Evolutionary conservation across 2,113 vertebrate genomes (phyloP), one percentile per base, ranked within the genome.

Genomic region (Aldabrachelys gigantea): DNA sequence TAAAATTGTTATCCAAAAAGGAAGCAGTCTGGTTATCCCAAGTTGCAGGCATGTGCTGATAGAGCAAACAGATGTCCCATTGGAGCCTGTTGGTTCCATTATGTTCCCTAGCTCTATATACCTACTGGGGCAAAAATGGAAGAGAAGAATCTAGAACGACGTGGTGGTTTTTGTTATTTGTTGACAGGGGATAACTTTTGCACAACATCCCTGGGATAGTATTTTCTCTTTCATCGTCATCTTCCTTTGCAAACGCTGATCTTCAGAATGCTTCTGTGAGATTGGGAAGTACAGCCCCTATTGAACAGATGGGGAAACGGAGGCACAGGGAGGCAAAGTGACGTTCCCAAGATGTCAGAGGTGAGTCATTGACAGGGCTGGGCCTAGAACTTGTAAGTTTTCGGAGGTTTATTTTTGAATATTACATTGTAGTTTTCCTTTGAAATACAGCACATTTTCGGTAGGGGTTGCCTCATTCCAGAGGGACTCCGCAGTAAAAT

Each of bases 1-100:
- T 88, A 97, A 57, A 96, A 92, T 84, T 84, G 87, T 69, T 54
- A 89, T 94, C 5, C 1, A 38, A 82, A 88, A 86, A 95, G 93
- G 29, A 94, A 87, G 4, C n/a, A 82, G 17, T 89, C 52, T 95
- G 95, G 2, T 85, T 95, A 85, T 21, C 47, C 41, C 87, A 89
- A 47, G 24, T 89, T 94, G 38, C 89, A 27, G 4, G 80, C n/a
- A 8, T 16, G 41, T 44, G 41, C 72, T 76, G 38, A 44, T 25
- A 4, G 83, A 52, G 82, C 91, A 47, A 90, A 1, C 82, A 91
- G 82, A 50, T 31, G 6, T n/a, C 1, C 78, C 6, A 85, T 83
- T 84, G 82, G 24, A 57, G 16, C 56, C 79, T 95, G 29, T 78
- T 88, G 85, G 35, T 87, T 95, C 59, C 6, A 0, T 13, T 44